A percentile compares a stretch with the other conserved stretches of the same genome.
Evolutionary conservation across 1,140 invertebrate species (phyloP).

Genomic region (Epicauta chinensis): DNA sequence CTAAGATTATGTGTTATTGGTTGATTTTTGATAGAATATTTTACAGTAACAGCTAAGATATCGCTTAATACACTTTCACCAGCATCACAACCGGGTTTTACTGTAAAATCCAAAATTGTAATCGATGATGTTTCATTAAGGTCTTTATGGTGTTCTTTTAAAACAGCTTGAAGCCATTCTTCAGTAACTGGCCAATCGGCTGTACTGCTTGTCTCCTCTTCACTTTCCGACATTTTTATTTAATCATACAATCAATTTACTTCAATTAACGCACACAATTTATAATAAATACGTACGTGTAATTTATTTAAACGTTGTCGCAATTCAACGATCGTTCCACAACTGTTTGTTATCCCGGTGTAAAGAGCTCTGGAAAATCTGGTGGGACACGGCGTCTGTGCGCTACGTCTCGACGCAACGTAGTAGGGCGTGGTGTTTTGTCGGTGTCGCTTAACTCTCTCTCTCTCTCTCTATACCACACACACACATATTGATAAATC

Average conservation of each 20-base stretch:
- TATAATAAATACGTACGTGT: no score
- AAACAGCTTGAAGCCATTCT: slow-evolving; percentile 54
- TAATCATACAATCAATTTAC: not conserved
- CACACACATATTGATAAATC: no score
- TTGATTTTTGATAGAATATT: slow-evolving; percentile 43
- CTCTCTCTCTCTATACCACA: no score
- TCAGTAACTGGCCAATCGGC: slow-evolving; percentile 50
- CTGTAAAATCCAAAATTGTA: slow-evolving; percentile 46
- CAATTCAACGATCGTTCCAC: no score
- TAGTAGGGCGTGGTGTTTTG: slow-evolving; percentile 3
- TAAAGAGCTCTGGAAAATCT: no score
- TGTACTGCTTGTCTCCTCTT: slow-evolving; percentile 44
- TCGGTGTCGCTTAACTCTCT: no score
- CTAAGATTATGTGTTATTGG: slow-evolving; percentile 42
- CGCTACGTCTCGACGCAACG: not conserved
- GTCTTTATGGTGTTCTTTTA: slow-evolving; percentile 49
- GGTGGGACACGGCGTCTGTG: no score
- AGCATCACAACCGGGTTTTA: slow-evolving; percentile 48
- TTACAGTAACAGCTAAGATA: slow-evolving; percentile 53
- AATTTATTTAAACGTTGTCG: no score
- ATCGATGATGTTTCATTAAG: slow-evolving; percentile 37
- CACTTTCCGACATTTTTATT: slow-evolving; percentile 49
- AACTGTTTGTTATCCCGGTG: no score
- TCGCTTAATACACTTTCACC: slow-evolving; percentile 57
- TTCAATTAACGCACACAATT: no score